phyloP scores from a whole-genome alignment of 1,140 invertebrate species.

The Caerostris darwini region DNA sequence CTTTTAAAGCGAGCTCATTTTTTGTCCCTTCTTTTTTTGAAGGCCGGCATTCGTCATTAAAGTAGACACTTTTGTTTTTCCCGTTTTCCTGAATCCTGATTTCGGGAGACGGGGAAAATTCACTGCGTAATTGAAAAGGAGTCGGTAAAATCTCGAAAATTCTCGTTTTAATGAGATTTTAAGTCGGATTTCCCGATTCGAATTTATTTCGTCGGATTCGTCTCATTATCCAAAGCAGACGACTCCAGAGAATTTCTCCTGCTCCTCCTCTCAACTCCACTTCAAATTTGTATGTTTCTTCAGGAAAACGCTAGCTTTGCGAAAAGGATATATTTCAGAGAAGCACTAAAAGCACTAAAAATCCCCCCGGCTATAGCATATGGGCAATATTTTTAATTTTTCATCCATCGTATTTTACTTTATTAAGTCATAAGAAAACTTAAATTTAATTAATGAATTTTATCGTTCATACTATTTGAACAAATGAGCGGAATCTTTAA shows the following conservation, averaged over 20 bases:
- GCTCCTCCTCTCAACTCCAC: not conserved
- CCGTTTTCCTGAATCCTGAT: conserved; percentile 31
- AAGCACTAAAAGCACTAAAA: conserved; percentile 3
- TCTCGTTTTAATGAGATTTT: conserved; percentile 40
- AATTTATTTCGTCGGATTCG: conserved; percentile 27
- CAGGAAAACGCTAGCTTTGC: not conserved
- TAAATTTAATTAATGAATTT: conserved; percentile 2
- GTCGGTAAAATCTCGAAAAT: conserved; percentile 36
- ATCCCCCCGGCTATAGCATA: not conserved
- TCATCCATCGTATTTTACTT: not conserved
- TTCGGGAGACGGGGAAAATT: not conserved
- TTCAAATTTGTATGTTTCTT: conserved; percentile 22
- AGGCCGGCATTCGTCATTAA: conserved; percentile 21
- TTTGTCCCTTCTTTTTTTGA: conserved; percentile 9
- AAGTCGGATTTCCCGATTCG: conserved; percentile 34
- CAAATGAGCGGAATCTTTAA: not conserved
- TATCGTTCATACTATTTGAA: not conserved
- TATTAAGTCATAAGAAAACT: not conserved
- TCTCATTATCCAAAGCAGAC: not conserved
- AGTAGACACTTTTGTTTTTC: conserved; percentile 31
- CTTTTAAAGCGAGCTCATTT: conserved; percentile 19
- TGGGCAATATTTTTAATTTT: conserved; percentile 17
- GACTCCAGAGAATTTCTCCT: conserved; percentile 5
- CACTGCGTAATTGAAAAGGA: conserved; percentile 16
- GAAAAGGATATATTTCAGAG: not conserved